Base-by-base conservation (phyloP, 2,797 vertebrate species). In the Oceanodroma leucorhoa region DNA sequence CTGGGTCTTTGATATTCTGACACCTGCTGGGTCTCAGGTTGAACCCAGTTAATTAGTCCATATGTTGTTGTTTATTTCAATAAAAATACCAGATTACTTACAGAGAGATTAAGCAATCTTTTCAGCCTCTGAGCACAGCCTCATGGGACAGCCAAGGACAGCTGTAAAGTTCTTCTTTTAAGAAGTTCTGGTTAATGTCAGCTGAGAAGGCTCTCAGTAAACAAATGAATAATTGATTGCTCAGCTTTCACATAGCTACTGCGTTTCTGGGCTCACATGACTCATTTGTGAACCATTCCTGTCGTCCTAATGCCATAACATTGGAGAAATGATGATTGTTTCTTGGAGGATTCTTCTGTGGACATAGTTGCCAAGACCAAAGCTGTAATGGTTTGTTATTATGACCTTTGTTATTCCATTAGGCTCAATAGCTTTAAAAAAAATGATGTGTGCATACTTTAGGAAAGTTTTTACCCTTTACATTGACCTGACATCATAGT, bases 341-440 rank as follows among this genome's bases (percentile, higher is more conserved):
- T 98, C 98, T 98, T 96, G 95, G 98, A 98, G 94, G 98, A 98
- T 98, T 98, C 97, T 97, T 98, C 97, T 98, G 91, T 76, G 96
- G 97, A 98, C 97, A 94, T 95, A 91, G 93, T 98, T 98, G 98
- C 98, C 98, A 98, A 98, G 97, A 98, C 97, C 94, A 94, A 98
- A 98, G 97, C 98, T 98, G 98, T 98, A 99, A 99, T 99, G 98
- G 98, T 99, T 99, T 99, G 99, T 99, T 99, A 99, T 99, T 98
- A 98, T 99, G 99, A 99, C 99, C 98, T 99, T 98, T 98, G 98
- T 98, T 98, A 99, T 99, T 99, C 98, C 99, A 99, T 99, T 99
- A 99, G 98, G 98, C 98, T 98, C 98, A 97, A 98, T 98, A 97
- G 97, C 97, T 98, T 98, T 97, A 89, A 87, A 97, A 97, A 98